Base-by-base conservation (phyloP, 2,888 invertebrate genomes). In the Eledone cirrhosa region DNA sequence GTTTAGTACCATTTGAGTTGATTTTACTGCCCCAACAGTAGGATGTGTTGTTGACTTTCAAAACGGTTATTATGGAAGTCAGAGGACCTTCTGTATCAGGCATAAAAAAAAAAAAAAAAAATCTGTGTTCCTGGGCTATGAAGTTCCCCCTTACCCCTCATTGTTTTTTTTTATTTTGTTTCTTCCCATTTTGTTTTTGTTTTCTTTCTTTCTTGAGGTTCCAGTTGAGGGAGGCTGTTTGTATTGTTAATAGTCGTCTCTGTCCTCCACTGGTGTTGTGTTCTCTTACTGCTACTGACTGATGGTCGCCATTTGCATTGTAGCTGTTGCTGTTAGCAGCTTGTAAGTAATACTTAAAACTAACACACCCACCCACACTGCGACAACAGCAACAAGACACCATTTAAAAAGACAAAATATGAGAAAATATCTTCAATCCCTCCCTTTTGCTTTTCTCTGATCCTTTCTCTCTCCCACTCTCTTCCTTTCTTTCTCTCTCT, bases 301-400 rank as follows among this genome's bases (percentile, higher is more conserved):
- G 72, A 41, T 72, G 27, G 41, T 72, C 72, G 31, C 31, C 33
- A 72, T 41, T 41, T 33, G 72, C 72, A 72, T 33, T 72, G 41
- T 72, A 72, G 31, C 14, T 72, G 33, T 72, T 72, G 41, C 72
- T 72, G 41, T 41, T 41, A 41, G 41, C 41, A 72, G 72, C 72
- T 41, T 72, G 72, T 72, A 72, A n/a, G 72, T 72, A 41, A 72
- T 41, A 72, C 41, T 72, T n/a, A 72, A 67, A 67, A 67, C 33
- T 33, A 67, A 67, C 67, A 16, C 31, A 3, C 33, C 72, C 72
- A 11, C 22, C 63, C 63, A n/a, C 2, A 16, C 63, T 27, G 13
- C 63, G 11, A 16, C 72, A 22, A 72, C 72, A 31, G 41, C 24
- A n/a, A 72, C 72, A 72, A 41, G 24, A 72, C 41, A 72, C 72